Percentiles rank a stretch among this genome's conserved stretches.
Conservation (phyloP, 2,888 invertebrate species). For the Lottia gigantea region DNA sequence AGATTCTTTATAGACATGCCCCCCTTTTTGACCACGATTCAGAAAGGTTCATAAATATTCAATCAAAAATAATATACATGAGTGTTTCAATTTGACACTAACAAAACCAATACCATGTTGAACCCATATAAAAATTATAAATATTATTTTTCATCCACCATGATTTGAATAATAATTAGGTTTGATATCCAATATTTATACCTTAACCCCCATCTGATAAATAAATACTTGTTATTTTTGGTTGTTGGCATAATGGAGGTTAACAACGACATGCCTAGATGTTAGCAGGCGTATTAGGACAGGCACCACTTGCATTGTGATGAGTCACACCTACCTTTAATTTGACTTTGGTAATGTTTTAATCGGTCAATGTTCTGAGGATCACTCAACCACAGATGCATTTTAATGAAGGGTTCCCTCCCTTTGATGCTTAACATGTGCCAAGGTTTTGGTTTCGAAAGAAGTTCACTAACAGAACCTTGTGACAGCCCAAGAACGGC, state of each 20-base stretch:
- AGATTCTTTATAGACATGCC: no score
- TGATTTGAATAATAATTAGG: no score
- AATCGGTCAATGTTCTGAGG: constrained; percentile 93
- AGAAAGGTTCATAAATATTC: no score
- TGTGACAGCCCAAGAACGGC: constrained; percentile 95
- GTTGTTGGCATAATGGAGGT: background rate
- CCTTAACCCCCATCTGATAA: no score
- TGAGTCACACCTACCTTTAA: constrained; percentile 60
- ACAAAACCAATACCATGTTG: no score
- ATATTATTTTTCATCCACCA: no score
- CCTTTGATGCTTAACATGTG: constrained; percentile 99
- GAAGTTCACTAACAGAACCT: constrained; percentile 91
- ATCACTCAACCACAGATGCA: constrained; percentile 94
- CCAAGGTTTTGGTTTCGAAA: constrained; percentile 99
- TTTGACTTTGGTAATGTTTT: constrained; percentile 72
- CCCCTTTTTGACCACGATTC: no score
- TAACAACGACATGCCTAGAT: constrained; percentile 5
- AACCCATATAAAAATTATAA: no score
- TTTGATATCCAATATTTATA: no score
- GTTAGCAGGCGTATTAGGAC: constrained; percentile 10
- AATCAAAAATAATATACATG: no score
- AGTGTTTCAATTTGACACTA: no score
- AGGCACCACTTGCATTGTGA: constrained; percentile 18
- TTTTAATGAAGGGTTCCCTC: constrained; percentile 76
- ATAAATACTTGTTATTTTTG: no score